These are phyloP conservation scores for Ageneiosus marmoratus DNA, from an alignment of 2,113 vertebrate genomes.

Conservation along the genomic window DNA sequence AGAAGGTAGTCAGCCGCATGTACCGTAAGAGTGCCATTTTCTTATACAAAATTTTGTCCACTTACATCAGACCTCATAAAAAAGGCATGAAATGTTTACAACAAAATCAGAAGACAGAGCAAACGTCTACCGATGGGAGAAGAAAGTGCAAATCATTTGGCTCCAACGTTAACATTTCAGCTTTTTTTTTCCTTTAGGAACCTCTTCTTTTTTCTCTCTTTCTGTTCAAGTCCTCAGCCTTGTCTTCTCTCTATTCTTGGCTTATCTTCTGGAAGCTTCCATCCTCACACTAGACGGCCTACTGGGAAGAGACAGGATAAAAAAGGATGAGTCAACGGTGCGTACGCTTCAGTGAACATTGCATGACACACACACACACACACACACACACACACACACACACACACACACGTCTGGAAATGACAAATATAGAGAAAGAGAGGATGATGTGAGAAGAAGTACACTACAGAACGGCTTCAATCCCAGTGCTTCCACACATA, in stretches of 20 bases:
- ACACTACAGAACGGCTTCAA: not conserved
- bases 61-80: slow-evolving; percentile 46
- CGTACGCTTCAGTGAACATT: slow-evolving; percentile 31
- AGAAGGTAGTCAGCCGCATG: slow-evolving; percentile 32
- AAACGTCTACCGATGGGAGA: slow-evolving; percentile 69
- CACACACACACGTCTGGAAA: not conserved
- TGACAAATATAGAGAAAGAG: slow-evolving; percentile 11
- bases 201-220: slow-evolving; percentile 54
- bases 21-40: slow-evolving; percentile 39
- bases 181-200: slow-evolving; percentile 52
- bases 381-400: slow-evolving; percentile 22
- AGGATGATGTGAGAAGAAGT: not conserved
- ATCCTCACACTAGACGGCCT: slow-evolving; percentile 76
- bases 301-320: slow-evolving; percentile 63
- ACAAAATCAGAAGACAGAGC: slow-evolving; percentile 59
- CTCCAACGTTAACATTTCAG: slow-evolving; percentile 58
- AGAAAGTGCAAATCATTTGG: slow-evolving; percentile 83
- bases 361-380: slow-evolving; percentile 37
- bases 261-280: slow-evolving; percentile 68
- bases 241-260: slow-evolving; percentile 64
- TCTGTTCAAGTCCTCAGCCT: slow-evolving; percentile 60
- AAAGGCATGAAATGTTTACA: slow-evolving; percentile 52
- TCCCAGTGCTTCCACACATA: not conserved
- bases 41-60: slow-evolving; percentile 35
- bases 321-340: not conserved